A percentile compares a stretch with the other conserved stretches of the same genome.
Conservation (phyloP, 2,888 invertebrate genomes). For the Adela reaumurella region DNA sequence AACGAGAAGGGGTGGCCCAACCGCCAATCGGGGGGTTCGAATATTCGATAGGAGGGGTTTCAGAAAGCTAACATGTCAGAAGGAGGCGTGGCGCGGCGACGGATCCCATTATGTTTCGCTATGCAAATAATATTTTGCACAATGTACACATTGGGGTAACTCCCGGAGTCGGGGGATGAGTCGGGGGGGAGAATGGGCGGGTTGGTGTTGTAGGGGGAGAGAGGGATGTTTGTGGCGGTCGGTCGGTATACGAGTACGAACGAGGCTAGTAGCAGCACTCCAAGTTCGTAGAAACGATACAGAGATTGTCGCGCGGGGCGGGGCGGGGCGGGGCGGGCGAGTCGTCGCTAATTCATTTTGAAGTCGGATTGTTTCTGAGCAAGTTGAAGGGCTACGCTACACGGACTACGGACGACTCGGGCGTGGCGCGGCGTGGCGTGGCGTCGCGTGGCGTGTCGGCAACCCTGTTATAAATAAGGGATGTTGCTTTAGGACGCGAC, state of each 20-base stretch:
- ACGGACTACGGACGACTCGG: too few species aligned
- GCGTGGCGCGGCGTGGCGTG: neutral
- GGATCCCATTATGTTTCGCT: slow-evolving; percentile 59
- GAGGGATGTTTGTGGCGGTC: slow-evolving; percentile 17
- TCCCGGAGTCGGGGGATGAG: slow-evolving; percentile 29
- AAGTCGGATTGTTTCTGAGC: slow-evolving; percentile 57
- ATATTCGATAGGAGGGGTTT: slow-evolving; percentile 39
- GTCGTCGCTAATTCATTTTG: slow-evolving; percentile 50
- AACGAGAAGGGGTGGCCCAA: slow-evolving; percentile 20
- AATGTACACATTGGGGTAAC: slow-evolving; percentile 62
- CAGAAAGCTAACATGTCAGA: slow-evolving; percentile 53
- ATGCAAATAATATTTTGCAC: slow-evolving; percentile 72
- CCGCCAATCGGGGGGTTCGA: slow-evolving; percentile 29
- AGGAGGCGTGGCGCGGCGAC: slow-evolving; percentile 36
- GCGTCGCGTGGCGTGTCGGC: neutral
- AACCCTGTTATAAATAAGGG: neutral
- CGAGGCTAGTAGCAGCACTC: too few species aligned
- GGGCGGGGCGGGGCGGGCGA: neutral
- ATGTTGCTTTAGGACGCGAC: neutral
- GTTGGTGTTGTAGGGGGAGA: slow-evolving; percentile 1
- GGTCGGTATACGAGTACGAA: too few species aligned
- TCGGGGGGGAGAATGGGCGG: slow-evolving; percentile 16
- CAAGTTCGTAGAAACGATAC: too few species aligned
- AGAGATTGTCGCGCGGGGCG: too few species aligned
- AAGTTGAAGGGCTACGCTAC: neutral